Evolutionary conservation across 1,140 invertebrate species (phyloP).

Genomic region (Oncopodura yosiiana): DNA sequence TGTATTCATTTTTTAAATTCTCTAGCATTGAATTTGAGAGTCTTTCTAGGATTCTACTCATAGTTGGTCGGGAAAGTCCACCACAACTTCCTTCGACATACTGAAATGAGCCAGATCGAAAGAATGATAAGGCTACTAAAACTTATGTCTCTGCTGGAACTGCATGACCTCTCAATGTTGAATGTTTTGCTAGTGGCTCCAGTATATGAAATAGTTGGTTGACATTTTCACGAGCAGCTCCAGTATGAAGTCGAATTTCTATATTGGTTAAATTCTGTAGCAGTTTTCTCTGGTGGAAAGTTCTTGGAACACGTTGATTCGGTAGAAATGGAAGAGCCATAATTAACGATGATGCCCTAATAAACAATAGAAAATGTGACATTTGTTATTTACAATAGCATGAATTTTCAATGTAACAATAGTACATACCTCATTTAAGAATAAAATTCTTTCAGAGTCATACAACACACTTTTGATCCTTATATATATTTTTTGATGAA

Average conservation of each 20-base stretch:
- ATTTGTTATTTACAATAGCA: too few relatives aligned
- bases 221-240: not conserved
- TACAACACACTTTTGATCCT: too few relatives aligned
- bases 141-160: slow-evolving; percentile 17
- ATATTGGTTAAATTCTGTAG: not conserved
- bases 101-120: slow-evolving; percentile 22
- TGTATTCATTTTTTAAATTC: not conserved
- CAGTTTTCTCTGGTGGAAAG: too few relatives aligned
- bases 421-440: too few relatives aligned
- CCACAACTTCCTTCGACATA: slow-evolving; percentile 3
- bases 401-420: too few relatives aligned
- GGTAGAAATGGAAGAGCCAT: too few relatives aligned
- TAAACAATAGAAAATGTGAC: too few relatives aligned
- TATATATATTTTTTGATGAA: too few relatives aligned
- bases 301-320: too few relatives aligned
- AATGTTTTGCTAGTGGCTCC: not conserved
- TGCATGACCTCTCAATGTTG: not conserved
- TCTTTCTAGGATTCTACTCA: slow-evolving; percentile 1
- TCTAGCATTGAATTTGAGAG: not conserved
- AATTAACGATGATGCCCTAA: too few relatives aligned
- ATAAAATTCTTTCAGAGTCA: too few relatives aligned
- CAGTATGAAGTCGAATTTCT: slow-evolving; percentile 9
- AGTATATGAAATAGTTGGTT: slow-evolving; percentile 1
- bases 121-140: slow-evolving; percentile 1
- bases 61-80: slow-evolving; percentile 10